Evolutionary conservation across 1,140 invertebrate genomes (phyloP).

Genomic region (Cryptotermes secundus): DNA sequence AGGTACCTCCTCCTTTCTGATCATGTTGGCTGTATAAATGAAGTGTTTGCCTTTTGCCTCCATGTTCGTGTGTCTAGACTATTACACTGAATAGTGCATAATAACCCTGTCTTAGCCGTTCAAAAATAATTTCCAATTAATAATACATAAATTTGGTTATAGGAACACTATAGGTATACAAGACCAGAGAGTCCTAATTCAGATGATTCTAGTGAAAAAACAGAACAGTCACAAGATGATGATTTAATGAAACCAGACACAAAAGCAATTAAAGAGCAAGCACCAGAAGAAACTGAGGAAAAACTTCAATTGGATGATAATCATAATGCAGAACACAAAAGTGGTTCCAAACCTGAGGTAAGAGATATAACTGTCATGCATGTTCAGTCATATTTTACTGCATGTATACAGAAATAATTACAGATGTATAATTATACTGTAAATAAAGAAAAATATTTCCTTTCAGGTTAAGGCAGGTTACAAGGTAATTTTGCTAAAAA

Average conservation of each 20-base stretch:
- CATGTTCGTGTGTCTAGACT: too few species aligned
- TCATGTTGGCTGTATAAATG: too few species aligned
- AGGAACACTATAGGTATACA: background rate
- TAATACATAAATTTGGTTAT: background rate
- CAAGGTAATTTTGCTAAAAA: background rate
- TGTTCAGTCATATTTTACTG: too few species aligned
- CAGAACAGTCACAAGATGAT: background rate
- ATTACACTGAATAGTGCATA: too few species aligned
- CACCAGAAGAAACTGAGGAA: background rate
- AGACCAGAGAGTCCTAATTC: background rate
- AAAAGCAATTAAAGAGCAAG: background rate
- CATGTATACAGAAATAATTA: too few species aligned
- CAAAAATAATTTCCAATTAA: too few species aligned
- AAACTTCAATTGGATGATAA: background rate
- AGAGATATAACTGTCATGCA: too few species aligned
- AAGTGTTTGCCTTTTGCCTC: too few species aligned
- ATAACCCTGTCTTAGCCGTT: too few species aligned
- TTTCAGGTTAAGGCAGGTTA: constrained; percentile 6
- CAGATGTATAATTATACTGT: too few species aligned
- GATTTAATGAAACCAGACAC: background rate
- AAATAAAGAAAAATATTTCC: background rate
- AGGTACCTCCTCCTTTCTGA: too few species aligned
- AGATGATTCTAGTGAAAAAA: background rate
- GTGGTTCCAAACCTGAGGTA: background rate
- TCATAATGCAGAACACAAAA: background rate